Evolutionary conservation across 2,888 invertebrate species (phyloP).

Genomic region (Drymonia ruficornis): DNA sequence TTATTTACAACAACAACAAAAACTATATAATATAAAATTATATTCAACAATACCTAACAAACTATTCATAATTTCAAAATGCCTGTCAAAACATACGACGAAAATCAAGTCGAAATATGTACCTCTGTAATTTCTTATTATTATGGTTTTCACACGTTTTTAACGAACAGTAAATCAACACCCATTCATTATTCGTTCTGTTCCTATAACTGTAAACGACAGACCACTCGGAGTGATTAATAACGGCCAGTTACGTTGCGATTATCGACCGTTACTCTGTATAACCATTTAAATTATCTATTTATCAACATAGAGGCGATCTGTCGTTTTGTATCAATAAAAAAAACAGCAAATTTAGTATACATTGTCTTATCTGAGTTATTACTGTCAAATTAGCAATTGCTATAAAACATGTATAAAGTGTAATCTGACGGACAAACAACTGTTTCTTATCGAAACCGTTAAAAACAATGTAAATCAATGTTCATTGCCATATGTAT

Average conservation of each 20-base stretch:
- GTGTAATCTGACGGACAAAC: too few relatives aligned
- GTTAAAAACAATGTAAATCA: too few relatives aligned
- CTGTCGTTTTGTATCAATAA: conserved; percentile 12
- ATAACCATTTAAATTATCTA: conserved; percentile 24
- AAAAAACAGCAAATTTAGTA: background rate
- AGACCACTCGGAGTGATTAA: conserved; percentile 35
- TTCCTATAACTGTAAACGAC: conserved; percentile 31
- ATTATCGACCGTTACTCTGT: conserved; percentile 25
- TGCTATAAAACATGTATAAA: too few relatives aligned
- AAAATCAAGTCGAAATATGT: background rate
- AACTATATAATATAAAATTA: background rate
- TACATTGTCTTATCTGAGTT: background rate
- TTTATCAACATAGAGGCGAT: conserved; percentile 10
- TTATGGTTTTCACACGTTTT: conserved; percentile 10
- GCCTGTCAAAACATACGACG: background rate
- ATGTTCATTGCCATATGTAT: too few relatives aligned
- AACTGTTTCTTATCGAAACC: too few relatives aligned
- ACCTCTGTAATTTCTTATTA: background rate
- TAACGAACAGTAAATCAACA: conserved; percentile 13
- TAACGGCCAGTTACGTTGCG: conserved; percentile 20
- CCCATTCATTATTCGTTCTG: conserved; percentile 16
- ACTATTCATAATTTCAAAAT: background rate
- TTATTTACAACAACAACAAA: background rate
- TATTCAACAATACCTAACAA: background rate
- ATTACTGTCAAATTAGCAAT: too few relatives aligned